Evolutionary conservation across 2,888 invertebrate genomes (phyloP).

Genomic region (Nysson spinosus): DNA sequence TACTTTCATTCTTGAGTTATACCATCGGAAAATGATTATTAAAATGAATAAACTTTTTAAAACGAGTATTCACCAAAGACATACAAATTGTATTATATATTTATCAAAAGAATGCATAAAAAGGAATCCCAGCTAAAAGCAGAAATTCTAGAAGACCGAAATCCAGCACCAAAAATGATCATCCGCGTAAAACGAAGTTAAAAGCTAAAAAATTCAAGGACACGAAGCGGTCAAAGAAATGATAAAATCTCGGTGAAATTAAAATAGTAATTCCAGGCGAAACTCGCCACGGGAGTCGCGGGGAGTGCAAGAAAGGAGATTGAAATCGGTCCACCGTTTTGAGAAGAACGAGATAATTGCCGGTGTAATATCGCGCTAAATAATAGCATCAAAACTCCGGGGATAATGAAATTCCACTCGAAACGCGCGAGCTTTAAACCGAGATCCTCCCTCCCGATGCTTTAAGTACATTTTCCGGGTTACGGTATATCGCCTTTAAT

Average conservation of each 20-base stretch:
- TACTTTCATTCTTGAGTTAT: too few species aligned
- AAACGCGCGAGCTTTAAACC: constrained; percentile 33
- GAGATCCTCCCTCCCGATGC: constrained; percentile 19
- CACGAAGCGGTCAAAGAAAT: constrained; percentile 19
- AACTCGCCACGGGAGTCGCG: constrained; percentile 1
- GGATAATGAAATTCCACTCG: constrained; percentile 65
- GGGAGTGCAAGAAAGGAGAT: constrained; percentile 23
- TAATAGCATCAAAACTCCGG: constrained; percentile 63
- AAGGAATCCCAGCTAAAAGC: constrained; percentile 16
- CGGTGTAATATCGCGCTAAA: constrained; percentile 55
- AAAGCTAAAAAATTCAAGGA: constrained; percentile 38
- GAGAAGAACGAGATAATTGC: constrained; percentile 61
- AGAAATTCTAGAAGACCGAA: background rate
- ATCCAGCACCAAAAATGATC: background rate
- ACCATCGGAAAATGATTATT: too few species aligned
- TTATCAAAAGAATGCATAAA: background rate
- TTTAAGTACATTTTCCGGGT: constrained; percentile 32
- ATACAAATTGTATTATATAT: too few species aligned
- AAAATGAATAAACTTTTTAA: too few species aligned
- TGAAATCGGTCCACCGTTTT: constrained; percentile 53
- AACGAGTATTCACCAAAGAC: too few species aligned
- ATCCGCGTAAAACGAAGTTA: constrained; percentile 21
- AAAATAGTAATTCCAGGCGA: constrained; percentile 36
- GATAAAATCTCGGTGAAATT: constrained; percentile 41
- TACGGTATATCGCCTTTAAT: constrained; percentile 44